Percentiles rank a stretch among this genome's conserved stretches.
Evolutionary conservation across 2,888 invertebrate species (phyloP).

Genomic region (Parnassius orleans): DNA sequence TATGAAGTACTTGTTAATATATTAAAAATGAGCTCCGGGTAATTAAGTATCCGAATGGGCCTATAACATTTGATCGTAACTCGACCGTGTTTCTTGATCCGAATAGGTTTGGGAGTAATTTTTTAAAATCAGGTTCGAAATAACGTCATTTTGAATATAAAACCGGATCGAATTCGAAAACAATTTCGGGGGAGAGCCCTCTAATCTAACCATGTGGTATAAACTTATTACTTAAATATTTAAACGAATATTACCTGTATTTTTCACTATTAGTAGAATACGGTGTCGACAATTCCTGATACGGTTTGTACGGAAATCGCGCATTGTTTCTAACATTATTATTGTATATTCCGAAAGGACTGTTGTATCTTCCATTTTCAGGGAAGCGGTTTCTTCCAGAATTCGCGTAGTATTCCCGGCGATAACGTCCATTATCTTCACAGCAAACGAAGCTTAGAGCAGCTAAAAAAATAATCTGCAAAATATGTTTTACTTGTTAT

Average conservation of each 20-base stretch:
- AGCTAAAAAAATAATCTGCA: slow-evolving; percentile 33
- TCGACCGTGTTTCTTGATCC: too few relatives aligned
- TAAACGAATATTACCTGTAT: slow-evolving; percentile 40
- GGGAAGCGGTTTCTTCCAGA: slow-evolving; percentile 54
- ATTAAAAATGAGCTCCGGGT: too few relatives aligned
- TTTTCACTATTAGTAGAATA: slow-evolving; percentile 42
- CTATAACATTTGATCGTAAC: too few relatives aligned
- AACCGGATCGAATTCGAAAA: too few relatives aligned
- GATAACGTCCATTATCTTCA: slow-evolving; percentile 72
- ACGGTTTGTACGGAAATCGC: slow-evolving; percentile 47
- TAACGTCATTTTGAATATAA: too few relatives aligned
- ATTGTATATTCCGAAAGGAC: slow-evolving; percentile 34
- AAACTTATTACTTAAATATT: background rate
- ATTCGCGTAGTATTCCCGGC: slow-evolving; percentile 53
- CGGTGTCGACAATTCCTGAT: slow-evolving; percentile 54
- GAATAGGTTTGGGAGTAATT: too few relatives aligned
- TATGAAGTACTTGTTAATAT: too few relatives aligned
- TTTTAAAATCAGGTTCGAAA: too few relatives aligned
- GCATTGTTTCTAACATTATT: slow-evolving; percentile 46
- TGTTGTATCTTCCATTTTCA: slow-evolving; percentile 50
- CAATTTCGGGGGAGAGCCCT: too few relatives aligned
- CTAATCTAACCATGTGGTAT: too few relatives aligned
- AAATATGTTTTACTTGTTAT: background rate
- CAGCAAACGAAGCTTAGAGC: slow-evolving; percentile 41
- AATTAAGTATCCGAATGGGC: too few relatives aligned